These are phyloP conservation scores for Camponotus vicinus DNA, from an alignment of 1,140 invertebrate genomes.

Conservation along the genomic window DNA sequence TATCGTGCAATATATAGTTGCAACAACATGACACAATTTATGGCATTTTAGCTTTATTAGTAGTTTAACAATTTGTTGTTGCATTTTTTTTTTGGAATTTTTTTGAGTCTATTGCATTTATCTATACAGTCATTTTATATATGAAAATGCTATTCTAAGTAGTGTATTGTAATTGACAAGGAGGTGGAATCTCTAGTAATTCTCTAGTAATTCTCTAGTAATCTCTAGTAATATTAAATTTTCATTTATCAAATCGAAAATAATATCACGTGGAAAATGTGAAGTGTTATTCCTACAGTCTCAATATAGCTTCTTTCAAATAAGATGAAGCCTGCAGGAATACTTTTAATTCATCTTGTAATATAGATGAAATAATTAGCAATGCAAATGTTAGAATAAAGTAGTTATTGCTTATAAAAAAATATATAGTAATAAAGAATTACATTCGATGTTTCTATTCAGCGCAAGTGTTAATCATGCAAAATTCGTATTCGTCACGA, in stretches of 20 bases:
- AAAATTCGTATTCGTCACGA: constrained; percentile 3
- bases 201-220: no score
- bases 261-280: constrained; percentile 16
- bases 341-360: constrained; percentile 11
- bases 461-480: background rate
- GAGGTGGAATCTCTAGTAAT: constrained; percentile 36
- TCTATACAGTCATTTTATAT: constrained; percentile 35
- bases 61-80: constrained; percentile 62
- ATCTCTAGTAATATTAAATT: constrained; percentile 48
- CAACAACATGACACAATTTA: constrained; percentile 37
- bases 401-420: constrained; percentile 12
- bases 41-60: constrained; percentile 46
- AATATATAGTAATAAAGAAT: background rate
- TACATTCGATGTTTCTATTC: constrained; percentile 16
- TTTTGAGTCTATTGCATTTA: constrained; percentile 68
- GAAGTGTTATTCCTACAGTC: constrained; percentile 20
- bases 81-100: constrained; percentile 28
- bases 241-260: constrained; percentile 15
- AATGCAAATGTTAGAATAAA: background rate
- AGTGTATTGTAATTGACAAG: constrained; percentile 23
- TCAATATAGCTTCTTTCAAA: background rate
- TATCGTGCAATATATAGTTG: constrained; percentile 39
- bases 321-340: constrained; percentile 54
- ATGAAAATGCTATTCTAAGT: constrained; percentile 26
- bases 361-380: background rate